These are phyloP conservation scores for Graphium colonna DNA, from an alignment of 2,888 invertebrate genomes.

Conservation along the genomic window DNA sequence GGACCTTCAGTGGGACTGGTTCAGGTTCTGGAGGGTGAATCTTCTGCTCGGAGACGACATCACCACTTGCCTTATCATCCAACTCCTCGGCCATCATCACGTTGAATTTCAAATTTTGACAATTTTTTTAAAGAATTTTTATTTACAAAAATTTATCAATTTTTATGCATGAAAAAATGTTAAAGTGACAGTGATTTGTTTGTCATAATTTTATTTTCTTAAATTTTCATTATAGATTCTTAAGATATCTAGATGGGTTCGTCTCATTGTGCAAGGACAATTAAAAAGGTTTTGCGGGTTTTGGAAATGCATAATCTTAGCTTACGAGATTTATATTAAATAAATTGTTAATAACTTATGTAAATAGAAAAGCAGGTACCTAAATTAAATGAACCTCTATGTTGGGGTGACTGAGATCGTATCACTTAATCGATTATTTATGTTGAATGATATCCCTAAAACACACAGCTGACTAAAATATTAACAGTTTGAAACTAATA, in stretches of 20 bases:
- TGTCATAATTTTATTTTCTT: constrained; percentile 5
- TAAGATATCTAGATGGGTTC: constrained; percentile 8
- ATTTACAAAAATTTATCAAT: constrained; percentile 7
- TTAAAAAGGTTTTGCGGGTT: background rate
- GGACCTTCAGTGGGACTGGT: constrained; percentile 45
- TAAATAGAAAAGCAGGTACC: too few relatives aligned
- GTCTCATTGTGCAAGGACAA: background rate
- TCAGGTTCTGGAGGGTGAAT: constrained; percentile 34
- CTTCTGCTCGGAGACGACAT: constrained; percentile 35
- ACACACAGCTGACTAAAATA: too few relatives aligned
- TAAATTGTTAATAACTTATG: too few relatives aligned
- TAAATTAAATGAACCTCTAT: too few relatives aligned
- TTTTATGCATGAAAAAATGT: constrained; percentile 9
- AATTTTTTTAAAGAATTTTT: constrained; percentile 27
- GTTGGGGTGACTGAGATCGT: too few relatives aligned
- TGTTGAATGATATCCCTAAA: too few relatives aligned
- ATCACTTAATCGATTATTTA: too few relatives aligned
- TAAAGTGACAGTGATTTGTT: constrained; percentile 6
- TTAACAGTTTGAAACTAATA: too few relatives aligned
- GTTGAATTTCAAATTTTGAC: constrained; percentile 33
- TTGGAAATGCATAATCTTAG: too few relatives aligned
- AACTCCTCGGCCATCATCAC: constrained; percentile 48
- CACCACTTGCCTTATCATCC: constrained; percentile 47
- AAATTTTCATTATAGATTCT: background rate
- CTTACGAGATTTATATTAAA: too few relatives aligned